Conservation (phyloP, 2,113 vertebrate species). For the Calypte anna region DNA sequence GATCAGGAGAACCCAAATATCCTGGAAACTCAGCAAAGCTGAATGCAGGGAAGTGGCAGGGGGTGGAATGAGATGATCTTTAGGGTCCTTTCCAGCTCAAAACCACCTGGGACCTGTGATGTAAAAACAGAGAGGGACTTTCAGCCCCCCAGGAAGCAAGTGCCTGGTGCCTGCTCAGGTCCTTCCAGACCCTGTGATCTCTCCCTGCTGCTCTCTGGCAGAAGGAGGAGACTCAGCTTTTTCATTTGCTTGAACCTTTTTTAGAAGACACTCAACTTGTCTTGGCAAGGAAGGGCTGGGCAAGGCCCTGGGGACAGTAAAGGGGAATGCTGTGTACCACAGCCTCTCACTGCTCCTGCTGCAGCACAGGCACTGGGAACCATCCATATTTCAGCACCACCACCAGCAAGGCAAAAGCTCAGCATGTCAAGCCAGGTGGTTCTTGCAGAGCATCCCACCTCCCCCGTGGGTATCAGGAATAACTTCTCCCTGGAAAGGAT, state of each 20-base stretch:
- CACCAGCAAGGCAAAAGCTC: not conserved
- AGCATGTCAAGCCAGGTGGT: not conserved
- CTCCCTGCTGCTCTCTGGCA: no score
- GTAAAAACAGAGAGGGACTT: no score
- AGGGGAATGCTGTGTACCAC: not conserved
- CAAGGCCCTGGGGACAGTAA: not conserved
- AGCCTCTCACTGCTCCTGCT: not conserved
- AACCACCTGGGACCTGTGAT: no score
- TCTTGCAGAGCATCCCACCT: not conserved
- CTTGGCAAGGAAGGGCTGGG: not conserved
- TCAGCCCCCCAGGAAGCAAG: no score
- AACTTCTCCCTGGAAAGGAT: no score
- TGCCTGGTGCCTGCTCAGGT: no score
- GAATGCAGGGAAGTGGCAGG: rapidly evolving
- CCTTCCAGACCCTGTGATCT: no score
- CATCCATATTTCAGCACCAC: not conserved
- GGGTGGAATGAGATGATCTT: no score
- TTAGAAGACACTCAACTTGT: no score
- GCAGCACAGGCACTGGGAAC: not conserved
- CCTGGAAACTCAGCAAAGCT: not conserved
- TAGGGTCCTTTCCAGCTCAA: no score
- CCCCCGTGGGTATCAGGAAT: not conserved
- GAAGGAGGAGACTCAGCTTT: not conserved
- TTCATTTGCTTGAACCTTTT: not conserved
- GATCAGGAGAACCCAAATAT: not conserved